Percentiles rank a stretch among this genome's conserved stretches.
phyloP scores from a whole-genome alignment of 2,888 invertebrate genomes.

The Noctua fimbriata region DNA sequence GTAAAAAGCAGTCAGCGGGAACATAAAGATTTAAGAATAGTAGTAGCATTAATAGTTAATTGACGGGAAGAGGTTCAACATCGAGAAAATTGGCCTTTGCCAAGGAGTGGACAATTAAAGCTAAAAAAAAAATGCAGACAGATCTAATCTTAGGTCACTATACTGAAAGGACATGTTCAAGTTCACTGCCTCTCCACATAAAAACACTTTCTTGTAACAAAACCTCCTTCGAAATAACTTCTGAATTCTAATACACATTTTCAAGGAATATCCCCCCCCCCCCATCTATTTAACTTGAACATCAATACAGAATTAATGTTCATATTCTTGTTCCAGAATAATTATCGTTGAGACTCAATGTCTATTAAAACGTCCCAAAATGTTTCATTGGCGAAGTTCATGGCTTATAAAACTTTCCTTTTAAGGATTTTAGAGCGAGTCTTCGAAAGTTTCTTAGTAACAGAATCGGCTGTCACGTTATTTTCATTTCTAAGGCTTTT shows the following conservation, averaged over 20 bases:
- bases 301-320: conserved; percentile 44
- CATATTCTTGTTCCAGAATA: conserved; percentile 53
- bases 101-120: too few species aligned
- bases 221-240: conserved; percentile 2
- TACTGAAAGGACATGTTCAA: too few species aligned
- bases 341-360: conserved; percentile 58
- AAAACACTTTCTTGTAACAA: neutral
- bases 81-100: too few species aligned
- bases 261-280: conserved; percentile 22
- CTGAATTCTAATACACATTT: conserved; percentile 9
- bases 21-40: too few species aligned
- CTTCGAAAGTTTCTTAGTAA: conserved; percentile 39
- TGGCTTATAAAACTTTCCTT: conserved; percentile 65
- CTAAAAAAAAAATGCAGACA: too few species aligned
- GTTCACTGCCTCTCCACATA: too few species aligned
- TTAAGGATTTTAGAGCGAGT: conserved; percentile 55
- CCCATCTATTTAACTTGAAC: conserved; percentile 42
- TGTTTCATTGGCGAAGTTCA: conserved; percentile 63
- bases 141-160: too few species aligned
- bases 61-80: too few species aligned
- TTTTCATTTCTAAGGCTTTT: conserved; percentile 38
- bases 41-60: too few species aligned
- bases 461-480: conserved; percentile 45
- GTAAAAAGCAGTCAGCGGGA: too few species aligned
- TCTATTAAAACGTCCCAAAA: conserved; percentile 61